Evolutionary conservation across 2,113 vertebrate genomes (phyloP).

Genomic region (Pavo muticus): DNA sequence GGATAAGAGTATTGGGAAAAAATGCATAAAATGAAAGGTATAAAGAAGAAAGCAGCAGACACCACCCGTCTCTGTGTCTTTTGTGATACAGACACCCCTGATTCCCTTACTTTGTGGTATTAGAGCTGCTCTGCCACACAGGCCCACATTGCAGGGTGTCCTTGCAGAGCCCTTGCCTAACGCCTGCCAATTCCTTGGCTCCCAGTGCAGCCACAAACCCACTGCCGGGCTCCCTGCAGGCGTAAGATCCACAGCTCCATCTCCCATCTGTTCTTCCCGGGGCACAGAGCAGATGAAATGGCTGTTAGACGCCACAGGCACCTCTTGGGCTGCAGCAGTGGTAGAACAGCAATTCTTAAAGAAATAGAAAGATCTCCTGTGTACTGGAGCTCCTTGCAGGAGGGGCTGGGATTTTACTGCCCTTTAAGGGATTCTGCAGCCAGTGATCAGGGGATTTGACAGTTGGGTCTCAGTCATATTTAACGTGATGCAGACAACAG

Average conservation of each 20-base stretch:
- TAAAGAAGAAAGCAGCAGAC: neutral
- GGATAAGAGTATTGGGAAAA: neutral
- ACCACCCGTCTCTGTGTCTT: neutral
- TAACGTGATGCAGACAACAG: slow-evolving; percentile 31
- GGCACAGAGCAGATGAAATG: slow-evolving; percentile 4
- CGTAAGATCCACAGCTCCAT: neutral
- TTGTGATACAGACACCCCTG: neutral
- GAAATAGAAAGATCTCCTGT: neutral
- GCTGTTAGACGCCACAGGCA: neutral
- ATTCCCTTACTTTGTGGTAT: neutral
- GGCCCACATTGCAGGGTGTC: neutral
- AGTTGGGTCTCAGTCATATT: slow-evolving; percentile 3
- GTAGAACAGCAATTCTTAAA: neutral
- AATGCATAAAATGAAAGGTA: neutral
- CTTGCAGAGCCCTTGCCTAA: neutral
- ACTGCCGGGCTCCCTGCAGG: neutral
- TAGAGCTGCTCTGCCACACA: slow-evolving; percentile 8
- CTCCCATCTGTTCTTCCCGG: slow-evolving; percentile 40
- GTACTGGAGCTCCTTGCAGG: neutral
- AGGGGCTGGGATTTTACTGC: neutral
- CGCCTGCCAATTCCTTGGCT: neutral
- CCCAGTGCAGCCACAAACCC: fast-evolving
- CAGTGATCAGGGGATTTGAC: neutral
- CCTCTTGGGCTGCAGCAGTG: neutral
- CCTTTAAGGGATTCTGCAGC: neutral